Conservation (phyloP, 2,797 vertebrate species). For the Characodon lateralis region DNA sequence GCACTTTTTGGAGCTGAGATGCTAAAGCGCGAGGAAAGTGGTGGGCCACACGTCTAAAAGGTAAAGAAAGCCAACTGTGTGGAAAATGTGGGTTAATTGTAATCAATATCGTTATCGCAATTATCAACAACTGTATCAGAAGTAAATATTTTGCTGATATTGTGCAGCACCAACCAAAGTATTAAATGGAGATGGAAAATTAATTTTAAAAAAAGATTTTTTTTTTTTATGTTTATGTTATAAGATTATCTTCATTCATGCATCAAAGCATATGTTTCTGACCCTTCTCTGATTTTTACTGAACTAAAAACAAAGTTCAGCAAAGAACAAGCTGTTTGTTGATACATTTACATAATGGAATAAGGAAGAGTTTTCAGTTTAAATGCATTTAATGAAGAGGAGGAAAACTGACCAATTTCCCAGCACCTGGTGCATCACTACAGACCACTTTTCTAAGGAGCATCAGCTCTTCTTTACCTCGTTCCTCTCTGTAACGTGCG, state of each 20-base stretch:
- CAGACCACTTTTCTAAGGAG: neutral
- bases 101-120: neutral
- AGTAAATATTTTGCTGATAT: neutral
- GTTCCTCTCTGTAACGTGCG: conserved; percentile 86
- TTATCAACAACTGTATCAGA: neutral
- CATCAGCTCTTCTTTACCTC: conserved; percentile 74
- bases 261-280: neutral
- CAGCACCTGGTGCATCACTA: too few species aligned
- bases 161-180: neutral
- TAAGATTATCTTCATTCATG: neutral
- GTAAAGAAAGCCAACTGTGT: neutral
- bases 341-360: neutral
- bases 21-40: too few species aligned
- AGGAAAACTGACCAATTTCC: neutral
- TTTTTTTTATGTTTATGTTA: neutral
- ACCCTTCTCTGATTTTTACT: neutral
- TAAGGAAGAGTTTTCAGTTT: neutral
- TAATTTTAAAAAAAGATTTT: neutral
- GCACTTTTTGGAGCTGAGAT: too few species aligned
- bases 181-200: neutral
- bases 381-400: neutral
- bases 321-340: neutral
- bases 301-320: neutral
- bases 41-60: too few species aligned
- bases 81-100: neutral